Conservation (phyloP, 2,888 invertebrate species). For the Tinea pellionella region DNA sequence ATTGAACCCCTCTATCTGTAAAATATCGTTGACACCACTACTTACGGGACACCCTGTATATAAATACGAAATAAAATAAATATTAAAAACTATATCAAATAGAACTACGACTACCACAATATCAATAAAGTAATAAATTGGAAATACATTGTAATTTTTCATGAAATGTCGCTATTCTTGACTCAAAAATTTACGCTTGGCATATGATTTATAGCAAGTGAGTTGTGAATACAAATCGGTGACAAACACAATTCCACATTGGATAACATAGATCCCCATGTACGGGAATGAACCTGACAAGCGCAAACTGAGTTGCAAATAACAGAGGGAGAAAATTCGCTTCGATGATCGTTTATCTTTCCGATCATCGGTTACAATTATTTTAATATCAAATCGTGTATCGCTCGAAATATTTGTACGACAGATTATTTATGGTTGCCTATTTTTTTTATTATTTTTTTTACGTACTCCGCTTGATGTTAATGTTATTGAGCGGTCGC, state of each 20-base stretch:
- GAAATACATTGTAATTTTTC: not conserved
- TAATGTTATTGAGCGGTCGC: too few relatives aligned
- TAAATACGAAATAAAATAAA: too few relatives aligned
- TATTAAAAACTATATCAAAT: too few relatives aligned
- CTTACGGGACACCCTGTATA: too few relatives aligned
- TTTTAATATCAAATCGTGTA: not conserved
- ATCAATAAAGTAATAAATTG: not conserved
- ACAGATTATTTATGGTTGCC: too few relatives aligned
- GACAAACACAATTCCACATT: slow-evolving; percentile 8
- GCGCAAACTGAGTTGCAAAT: not conserved
- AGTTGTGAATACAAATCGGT: slow-evolving; percentile 10
- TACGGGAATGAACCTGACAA: not conserved
- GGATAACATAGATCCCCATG: not conserved
- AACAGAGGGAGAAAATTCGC: not conserved
- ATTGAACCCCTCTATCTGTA: too few relatives aligned
- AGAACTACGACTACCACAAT: too few relatives aligned
- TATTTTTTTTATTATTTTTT: too few relatives aligned
- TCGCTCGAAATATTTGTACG: too few relatives aligned
- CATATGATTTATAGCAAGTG: slow-evolving; percentile 6
- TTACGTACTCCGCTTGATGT: too few relatives aligned
- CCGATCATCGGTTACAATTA: not conserved
- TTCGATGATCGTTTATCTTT: not conserved
- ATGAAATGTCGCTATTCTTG: not conserved
- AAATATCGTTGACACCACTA: too few relatives aligned
- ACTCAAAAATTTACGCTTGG: not conserved